Evolutionary conservation across 2,797 vertebrate species (phyloP).

Genomic region (Megalops cyprinoides): DNA sequence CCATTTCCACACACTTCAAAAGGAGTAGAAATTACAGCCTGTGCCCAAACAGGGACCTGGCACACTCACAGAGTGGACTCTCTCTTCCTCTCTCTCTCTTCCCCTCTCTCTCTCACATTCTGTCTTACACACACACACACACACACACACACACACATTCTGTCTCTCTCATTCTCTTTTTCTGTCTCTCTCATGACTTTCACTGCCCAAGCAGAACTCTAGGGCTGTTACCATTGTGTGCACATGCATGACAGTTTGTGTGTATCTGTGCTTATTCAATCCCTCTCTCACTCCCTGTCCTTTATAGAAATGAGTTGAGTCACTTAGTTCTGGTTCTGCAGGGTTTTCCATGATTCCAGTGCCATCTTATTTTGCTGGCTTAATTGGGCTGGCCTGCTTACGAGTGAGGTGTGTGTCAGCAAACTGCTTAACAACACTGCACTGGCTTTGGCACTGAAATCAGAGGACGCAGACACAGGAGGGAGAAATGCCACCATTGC

Average conservation of each 20-base stretch:
- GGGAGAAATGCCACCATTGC: neutral
- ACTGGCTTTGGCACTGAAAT: neutral
- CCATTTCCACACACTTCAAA: conserved; percentile 64
- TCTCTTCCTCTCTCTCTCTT: conserved; percentile 45
- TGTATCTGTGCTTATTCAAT: neutral
- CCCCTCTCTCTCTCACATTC: conserved; percentile 59
- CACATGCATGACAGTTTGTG: neutral
- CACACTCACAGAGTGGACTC: conserved; percentile 39
- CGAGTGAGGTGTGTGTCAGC: neutral
- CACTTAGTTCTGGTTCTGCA: neutral
- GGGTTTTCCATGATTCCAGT: neutral
- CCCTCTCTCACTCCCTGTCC: neutral
- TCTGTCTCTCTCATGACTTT: neutral
- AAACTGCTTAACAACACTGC: neutral
- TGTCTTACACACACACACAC: neutral
- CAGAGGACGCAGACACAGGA: neutral
- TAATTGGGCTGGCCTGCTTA: neutral
- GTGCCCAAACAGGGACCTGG: conserved; percentile 72
- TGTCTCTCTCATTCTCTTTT: neutral
- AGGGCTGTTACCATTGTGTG: too few relatives aligned
- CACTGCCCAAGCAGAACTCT: neutral
- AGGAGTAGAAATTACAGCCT: conserved; percentile 71
- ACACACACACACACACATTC: neutral
- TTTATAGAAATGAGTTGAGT: neutral
- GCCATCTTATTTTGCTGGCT: neutral